Base-by-base conservation (phyloP, 2,797 vertebrate genomes). In the Sphenodon punctatus region DNA sequence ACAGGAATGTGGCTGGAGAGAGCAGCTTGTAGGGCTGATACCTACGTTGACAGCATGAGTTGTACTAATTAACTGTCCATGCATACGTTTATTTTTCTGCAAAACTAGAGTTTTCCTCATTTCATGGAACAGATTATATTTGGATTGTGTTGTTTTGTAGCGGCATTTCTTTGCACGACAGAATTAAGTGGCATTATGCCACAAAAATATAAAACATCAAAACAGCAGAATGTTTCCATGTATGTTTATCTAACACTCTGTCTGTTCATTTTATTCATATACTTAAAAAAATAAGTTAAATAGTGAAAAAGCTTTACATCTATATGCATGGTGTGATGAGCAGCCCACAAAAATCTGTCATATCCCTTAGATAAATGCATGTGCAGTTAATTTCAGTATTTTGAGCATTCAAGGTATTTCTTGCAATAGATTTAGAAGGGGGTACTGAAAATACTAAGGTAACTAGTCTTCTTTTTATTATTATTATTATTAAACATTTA, bases 221-320 rank as follows among this genome's bases (percentile, higher is more conserved):
- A 90, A 83, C 70, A 92, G 61, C 88, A 91, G 89, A 93, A 88
- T 91, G 85, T 90, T 93, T 92, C 84, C 79, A 6, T 49, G 45
- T 67, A 76, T 92, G 76, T 89, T 92, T 92, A 82, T 64, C 70
- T 89, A 78, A 87, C 86, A 90, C 73, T 81, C 78, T 90, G 78
- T 87, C 86, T 89, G 75, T 71, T 91, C 70, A 38, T 19, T 88
- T 78, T 76, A 81, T 87, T 89, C 82, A 88, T 82, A 81, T 23
- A 86, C 23, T 76, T 80, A 27, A 32, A 8, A 9, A 43, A 64
- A 34, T 83, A 85, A 82, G 73, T 67, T 67, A 78, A 83, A 69
- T 53, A 74, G 27, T 49, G 60, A 58, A 66, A 84, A 70, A n/a
- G 59, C 56, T 74, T 85, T 64, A 78, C 55, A 77, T 2, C 27